These are phyloP conservation scores for Syngnathus scovelli DNA, from an alignment of 2,113 vertebrate species.

Conservation along the genomic window DNA sequence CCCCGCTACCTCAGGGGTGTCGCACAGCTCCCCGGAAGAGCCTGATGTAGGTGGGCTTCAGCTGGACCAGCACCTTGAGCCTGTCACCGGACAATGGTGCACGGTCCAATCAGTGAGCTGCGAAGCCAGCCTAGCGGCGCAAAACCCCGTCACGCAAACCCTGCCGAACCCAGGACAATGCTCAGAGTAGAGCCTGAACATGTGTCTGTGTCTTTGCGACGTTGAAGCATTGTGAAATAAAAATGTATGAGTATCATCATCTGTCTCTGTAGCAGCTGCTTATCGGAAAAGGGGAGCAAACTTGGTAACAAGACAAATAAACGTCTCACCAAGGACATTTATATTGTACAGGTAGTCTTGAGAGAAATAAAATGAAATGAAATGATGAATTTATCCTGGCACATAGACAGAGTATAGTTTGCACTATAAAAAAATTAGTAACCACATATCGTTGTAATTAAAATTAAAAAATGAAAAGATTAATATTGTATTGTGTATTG, in stretches of 20 bases:
- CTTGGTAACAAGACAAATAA: neutral
- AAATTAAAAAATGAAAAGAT: no score
- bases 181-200: neutral
- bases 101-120: neutral
- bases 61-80: slow-evolving; percentile 26
- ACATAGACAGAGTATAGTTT: neutral
- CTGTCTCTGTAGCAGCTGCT: neutral
- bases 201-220: neutral
- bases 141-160: no score
- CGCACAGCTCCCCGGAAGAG: slow-evolving; percentile 17
- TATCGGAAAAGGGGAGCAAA: neutral
- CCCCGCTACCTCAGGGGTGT: neutral
- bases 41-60: neutral
- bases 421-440: no score
- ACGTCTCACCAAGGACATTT: neutral
- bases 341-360: neutral
- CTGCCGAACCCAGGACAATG: neutral
- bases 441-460: no score
- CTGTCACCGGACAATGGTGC: neutral
- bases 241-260: neutral
- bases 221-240: neutral
- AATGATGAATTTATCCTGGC: neutral
- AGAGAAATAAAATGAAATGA: neutral
- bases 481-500: no score
- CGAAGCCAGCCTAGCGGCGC: neutral